Percentiles rank a stretch among this genome's conserved stretches.
Conservation (phyloP, 2,888 invertebrate species). For the Tinea semifulvella region DNA sequence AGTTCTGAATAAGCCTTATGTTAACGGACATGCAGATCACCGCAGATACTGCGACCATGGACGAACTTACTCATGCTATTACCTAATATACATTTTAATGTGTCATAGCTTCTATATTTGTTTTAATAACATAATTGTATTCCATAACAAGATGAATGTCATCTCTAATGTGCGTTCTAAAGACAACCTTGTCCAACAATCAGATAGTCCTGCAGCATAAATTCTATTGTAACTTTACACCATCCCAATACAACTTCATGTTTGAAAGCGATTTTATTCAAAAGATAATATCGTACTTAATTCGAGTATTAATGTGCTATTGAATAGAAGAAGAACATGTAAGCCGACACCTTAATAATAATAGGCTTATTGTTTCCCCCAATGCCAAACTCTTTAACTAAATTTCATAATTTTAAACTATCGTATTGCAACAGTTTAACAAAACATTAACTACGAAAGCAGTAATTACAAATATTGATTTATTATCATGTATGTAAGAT, state of each 20-base stretch:
- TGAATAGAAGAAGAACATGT: slow-evolving; percentile 10
- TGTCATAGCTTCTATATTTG: neutral
- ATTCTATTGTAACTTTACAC: slow-evolving; percentile 4
- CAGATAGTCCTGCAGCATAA: neutral
- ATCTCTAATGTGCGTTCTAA: neutral
- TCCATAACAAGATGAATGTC: neutral
- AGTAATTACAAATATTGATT: slow-evolving; percentile 1
- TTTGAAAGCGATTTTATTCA: slow-evolving; percentile 3
- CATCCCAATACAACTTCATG: slow-evolving; percentile 5
- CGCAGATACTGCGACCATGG: neutral
- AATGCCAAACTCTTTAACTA: neutral
- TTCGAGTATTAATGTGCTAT: slow-evolving; percentile 15
- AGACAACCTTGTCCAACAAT: neutral
- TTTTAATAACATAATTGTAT: neutral
- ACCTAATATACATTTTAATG: slow-evolving; percentile 10
- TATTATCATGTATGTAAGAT: slow-evolving; percentile 3
- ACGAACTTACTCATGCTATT: slow-evolving; percentile 2
- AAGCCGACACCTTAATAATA: slow-evolving; percentile 1
- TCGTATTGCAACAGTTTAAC: neutral
- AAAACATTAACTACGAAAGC: slow-evolving; percentile 1
- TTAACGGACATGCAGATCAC: neutral
- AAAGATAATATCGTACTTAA: slow-evolving; percentile 10
- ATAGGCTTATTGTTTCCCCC: neutral
- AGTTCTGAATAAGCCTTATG: slow-evolving; percentile 8
- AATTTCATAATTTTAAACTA: slow-evolving; percentile 4